A percentile compares a stretch with the other conserved stretches of the same genome.
Conservation (phyloP, 2,797 vertebrate species). For the Pipistrellus pipistrellus region DNA sequence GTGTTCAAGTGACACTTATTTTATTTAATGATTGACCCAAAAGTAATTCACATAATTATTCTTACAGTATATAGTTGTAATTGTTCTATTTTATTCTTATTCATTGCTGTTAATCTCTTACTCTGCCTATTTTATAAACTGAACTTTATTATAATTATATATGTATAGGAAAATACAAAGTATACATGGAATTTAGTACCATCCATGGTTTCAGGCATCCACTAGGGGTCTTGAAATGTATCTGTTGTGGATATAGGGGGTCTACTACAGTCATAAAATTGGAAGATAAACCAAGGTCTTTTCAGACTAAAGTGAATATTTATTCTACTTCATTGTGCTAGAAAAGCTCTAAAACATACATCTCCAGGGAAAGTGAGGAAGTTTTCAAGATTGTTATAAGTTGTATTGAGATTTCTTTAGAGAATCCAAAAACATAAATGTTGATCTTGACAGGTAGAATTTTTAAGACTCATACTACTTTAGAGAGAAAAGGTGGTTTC, state of each 20-base stretch:
- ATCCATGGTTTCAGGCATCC: background rate
- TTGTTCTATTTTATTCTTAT: background rate
- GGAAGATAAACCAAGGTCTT: background rate
- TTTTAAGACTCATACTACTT: background rate
- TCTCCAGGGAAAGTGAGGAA: background rate
- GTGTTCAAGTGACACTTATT: background rate
- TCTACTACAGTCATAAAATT: background rate
- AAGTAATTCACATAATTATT: background rate
- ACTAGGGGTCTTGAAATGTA: background rate
- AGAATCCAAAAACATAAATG: background rate
- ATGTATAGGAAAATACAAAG: background rate
- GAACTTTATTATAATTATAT: background rate
- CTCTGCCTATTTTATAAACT: background rate
- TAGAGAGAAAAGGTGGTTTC: background rate
- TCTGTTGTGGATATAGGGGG: too few relatives aligned
- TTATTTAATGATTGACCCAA: background rate
- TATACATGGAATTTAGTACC: background rate
- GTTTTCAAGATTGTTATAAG: background rate
- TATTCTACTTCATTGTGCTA: background rate
- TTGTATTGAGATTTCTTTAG: background rate
- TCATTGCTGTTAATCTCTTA: background rate
- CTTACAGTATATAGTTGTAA: background rate
- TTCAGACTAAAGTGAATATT: background rate
- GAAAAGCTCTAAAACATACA: background rate
- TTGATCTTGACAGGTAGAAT: background rate